phyloP scores from a whole-genome alignment of 2,888 invertebrate genomes.

The Leucoma salicis region DNA sequence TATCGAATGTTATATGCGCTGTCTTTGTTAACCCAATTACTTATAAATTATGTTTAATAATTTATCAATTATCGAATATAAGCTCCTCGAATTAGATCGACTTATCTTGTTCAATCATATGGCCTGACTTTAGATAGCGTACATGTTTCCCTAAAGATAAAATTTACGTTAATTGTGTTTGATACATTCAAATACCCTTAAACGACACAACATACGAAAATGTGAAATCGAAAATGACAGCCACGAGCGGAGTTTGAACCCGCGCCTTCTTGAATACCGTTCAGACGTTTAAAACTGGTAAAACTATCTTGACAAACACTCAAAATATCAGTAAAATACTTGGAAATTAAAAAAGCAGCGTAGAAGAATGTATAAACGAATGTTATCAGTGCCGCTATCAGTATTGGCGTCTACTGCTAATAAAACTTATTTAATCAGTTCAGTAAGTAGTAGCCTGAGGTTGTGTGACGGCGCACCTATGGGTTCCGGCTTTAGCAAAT shows the following conservation, averaged over 20 bases:
- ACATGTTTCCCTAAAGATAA: constrained; percentile 7
- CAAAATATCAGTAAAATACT: neutral
- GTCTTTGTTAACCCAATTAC: constrained; percentile 64
- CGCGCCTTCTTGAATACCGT: too few species aligned
- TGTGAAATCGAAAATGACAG: too few species aligned
- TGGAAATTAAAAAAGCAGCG: neutral
- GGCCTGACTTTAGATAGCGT: constrained; percentile 23
- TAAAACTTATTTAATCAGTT: constrained; percentile 26
- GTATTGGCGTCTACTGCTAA: constrained; percentile 11
- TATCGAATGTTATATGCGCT: constrained; percentile 24
- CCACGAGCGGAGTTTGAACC: too few species aligned
- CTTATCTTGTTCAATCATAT: too few species aligned
- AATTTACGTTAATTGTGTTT: constrained; percentile 5
- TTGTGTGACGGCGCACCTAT: constrained; percentile 38
- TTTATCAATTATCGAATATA: constrained; percentile 43
- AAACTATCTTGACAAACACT: too few species aligned
- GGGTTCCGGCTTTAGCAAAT: constrained; percentile 56
- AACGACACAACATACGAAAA: too few species aligned
- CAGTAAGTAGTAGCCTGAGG: constrained; percentile 14
- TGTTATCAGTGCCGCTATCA: constrained; percentile 14
- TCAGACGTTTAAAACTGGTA: too few species aligned
- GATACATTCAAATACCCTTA: too few species aligned
- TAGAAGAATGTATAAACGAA: neutral
- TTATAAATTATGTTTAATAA: constrained; percentile 56
- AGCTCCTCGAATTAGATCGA: constrained; percentile 44